Evolutionary conservation across 2,113 vertebrate species (phyloP).

Genomic region (Spea bombifrons): DNA sequence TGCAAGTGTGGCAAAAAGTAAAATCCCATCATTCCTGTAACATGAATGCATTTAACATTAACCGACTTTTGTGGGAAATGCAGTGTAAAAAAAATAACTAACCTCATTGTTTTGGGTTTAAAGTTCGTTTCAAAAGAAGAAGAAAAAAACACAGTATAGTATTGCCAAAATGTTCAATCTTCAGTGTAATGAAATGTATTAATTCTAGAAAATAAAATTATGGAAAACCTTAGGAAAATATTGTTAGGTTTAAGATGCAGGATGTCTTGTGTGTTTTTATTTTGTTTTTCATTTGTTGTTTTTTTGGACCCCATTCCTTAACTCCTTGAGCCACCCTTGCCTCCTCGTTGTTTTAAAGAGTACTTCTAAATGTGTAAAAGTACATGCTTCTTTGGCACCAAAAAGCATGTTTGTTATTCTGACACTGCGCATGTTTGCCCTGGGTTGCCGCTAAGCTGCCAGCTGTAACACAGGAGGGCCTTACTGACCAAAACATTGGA

Average conservation of each 20-base stretch:
- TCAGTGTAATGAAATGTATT: conserved; percentile 76
- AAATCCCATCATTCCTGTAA: conserved; percentile 68
- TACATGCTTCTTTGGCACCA: conserved; percentile 42
- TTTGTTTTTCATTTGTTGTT: conserved; percentile 16
- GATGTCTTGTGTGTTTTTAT: conserved; percentile 57
- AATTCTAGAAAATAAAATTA: conserved; percentile 64
- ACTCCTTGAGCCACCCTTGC: neutral
- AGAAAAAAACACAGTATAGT: conserved; percentile 50
- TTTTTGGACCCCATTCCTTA: neutral
- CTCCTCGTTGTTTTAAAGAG: neutral
- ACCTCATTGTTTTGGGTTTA: conserved; percentile 64
- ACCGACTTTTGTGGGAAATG: conserved; percentile 64
- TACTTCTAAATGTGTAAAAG: neutral
- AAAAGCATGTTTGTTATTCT: conserved; percentile 42
- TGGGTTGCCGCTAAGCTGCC: conserved; percentile 54
- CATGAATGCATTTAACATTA: conserved; percentile 70
- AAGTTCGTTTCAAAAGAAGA: conserved; percentile 61
- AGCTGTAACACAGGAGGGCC: conserved; percentile 50
- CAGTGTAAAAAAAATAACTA: conserved; percentile 73
- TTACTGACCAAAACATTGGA: conserved; percentile 48
- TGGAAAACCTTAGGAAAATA: conserved; percentile 61
- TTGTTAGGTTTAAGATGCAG: conserved; percentile 59
- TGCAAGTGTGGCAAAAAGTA: conserved; percentile 61
- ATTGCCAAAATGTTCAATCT: conserved; percentile 63
- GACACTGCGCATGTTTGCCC: conserved; percentile 52